phyloP scores from a whole-genome alignment of 2,888 invertebrate species.

The Xestia rhomboidea region DNA sequence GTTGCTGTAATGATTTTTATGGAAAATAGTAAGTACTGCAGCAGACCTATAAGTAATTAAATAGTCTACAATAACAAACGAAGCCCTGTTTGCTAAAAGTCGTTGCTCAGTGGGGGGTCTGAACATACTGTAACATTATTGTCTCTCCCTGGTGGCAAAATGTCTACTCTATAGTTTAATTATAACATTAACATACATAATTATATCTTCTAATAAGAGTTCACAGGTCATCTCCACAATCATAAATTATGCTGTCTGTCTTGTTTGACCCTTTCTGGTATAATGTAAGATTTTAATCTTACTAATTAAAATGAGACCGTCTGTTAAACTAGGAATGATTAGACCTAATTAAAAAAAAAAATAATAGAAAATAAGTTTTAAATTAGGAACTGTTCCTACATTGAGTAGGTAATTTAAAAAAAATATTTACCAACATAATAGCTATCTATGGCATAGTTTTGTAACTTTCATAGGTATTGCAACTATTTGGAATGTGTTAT shows the following conservation, averaged over 20 bases:
- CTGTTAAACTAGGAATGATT: neutral
- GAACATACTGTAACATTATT: neutral
- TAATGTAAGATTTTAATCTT: neutral
- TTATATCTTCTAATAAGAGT: slow-evolving; percentile 32
- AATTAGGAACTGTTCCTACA: neutral
- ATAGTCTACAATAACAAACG: slow-evolving; percentile 40
- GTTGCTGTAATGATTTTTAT: slow-evolving; percentile 26
- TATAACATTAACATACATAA: neutral
- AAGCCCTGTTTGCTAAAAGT: neutral
- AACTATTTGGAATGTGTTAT: slow-evolving; percentile 28
- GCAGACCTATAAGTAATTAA: slow-evolving; percentile 47
- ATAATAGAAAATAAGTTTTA: neutral
- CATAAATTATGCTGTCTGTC: slow-evolving; percentile 21
- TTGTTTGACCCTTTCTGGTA: slow-evolving; percentile 28
- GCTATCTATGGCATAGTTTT: slow-evolving; percentile 7
- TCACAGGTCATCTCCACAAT: slow-evolving; percentile 48
- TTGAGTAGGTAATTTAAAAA: no score
- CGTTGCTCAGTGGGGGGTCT: slow-evolving; percentile 59
- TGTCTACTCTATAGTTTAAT: neutral
- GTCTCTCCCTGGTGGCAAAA: slow-evolving; percentile 24
- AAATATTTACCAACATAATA: neutral
- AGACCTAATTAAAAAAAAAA: neutral
- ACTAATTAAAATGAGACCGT: neutral
- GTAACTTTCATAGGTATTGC: slow-evolving; percentile 19
- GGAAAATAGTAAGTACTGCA: slow-evolving; percentile 38